A percentile compares a stretch with the other conserved stretches of the same genome.
Evolutionary conservation across 1,140 invertebrate species (phyloP).

Genomic region (Colletes gigas): DNA sequence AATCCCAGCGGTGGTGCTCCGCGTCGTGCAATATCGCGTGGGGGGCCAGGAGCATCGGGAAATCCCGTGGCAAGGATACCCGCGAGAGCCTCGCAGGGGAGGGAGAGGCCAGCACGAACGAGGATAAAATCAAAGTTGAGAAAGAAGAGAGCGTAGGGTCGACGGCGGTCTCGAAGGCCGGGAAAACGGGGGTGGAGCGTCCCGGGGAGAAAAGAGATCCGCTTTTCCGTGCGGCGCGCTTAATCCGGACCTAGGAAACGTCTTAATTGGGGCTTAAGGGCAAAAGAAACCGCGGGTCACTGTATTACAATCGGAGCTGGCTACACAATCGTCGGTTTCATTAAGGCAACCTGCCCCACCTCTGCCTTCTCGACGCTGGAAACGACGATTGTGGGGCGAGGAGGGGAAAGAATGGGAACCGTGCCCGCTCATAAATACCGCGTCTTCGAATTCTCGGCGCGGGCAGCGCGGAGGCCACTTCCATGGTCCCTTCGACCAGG

Average conservation of each 20-base stretch:
- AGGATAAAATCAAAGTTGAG: constrained; percentile 62
- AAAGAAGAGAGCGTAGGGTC: constrained; percentile 35
- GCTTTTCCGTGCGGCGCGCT: constrained; percentile 46
- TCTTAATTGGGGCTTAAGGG: constrained; percentile 69
- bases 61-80: background rate
- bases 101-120: background rate
- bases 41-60: background rate
- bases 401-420: constrained; percentile 19
- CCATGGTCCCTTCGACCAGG: constrained; percentile 31
- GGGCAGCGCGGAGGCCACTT: constrained; percentile 36
- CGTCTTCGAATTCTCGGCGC: constrained; percentile 45
- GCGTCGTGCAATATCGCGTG: too few species aligned
- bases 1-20: background rate
- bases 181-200: background rate
- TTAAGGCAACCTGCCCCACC: constrained; percentile 18
- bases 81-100: constrained; percentile 24
- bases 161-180: background rate
- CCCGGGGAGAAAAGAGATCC: constrained; percentile 46
- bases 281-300: constrained; percentile 67
- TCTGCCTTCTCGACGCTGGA: background rate
- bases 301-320: constrained; percentile 60
- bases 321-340: constrained; percentile 48
- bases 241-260: constrained; percentile 64
- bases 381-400: background rate
- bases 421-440: constrained; percentile 44